These are phyloP conservation scores for Leptodactylus fuscus DNA, from an alignment of 2,113 vertebrate genomes.

Conservation along the genomic window DNA sequence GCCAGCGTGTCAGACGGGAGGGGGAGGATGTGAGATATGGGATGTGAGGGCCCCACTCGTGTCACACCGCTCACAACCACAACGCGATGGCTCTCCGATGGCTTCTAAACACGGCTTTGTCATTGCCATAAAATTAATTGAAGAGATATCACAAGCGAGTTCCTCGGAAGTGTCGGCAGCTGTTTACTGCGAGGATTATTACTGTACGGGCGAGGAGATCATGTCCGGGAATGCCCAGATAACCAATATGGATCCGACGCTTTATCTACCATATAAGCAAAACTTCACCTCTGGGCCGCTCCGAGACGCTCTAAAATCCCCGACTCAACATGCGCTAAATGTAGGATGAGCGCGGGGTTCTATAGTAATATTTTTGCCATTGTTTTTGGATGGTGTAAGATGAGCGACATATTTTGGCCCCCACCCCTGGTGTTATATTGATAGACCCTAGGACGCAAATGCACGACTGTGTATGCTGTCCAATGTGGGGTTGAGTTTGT, in stretches of 20 bases:
- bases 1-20: neutral
- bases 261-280: neutral
- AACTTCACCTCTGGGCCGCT: neutral
- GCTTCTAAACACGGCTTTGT: slow-evolving; percentile 14
- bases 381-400: too few relatives aligned
- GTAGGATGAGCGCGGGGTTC: too few relatives aligned
- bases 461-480: too few relatives aligned
- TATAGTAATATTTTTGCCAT: too few relatives aligned
- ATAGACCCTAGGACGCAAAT: too few relatives aligned
- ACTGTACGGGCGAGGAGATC: too few relatives aligned
- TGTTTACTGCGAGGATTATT: neutral
- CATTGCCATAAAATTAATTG: slow-evolving; percentile 19
- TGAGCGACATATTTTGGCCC: too few relatives aligned
- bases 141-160: neutral
- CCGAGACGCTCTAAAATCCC: neutral
- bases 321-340: too few relatives aligned
- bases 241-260: too few relatives aligned
- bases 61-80: neutral
- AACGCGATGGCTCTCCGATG: neutral
- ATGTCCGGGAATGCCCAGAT: too few relatives aligned
- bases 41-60: neutral
- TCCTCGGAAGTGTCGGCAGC: neutral
- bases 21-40: neutral
- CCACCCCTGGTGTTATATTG: too few relatives aligned
- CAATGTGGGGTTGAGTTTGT: too few relatives aligned